Conservation (phyloP, 2,888 invertebrate genomes). For the Bruchidius siliquastri region DNA sequence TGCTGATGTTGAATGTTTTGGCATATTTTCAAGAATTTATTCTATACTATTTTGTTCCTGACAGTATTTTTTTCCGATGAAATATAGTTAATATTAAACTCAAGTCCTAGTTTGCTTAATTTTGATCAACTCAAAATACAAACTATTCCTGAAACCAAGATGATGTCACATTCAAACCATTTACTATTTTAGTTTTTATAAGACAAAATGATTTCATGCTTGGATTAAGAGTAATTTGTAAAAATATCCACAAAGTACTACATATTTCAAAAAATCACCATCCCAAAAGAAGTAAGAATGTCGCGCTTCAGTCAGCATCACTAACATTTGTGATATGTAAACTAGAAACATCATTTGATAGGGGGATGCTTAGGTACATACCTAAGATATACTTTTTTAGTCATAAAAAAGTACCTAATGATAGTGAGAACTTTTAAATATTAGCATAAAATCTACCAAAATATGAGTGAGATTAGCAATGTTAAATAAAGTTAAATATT, state of each 20-base stretch:
- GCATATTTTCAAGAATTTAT: too few relatives aligned
- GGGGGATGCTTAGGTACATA: background rate
- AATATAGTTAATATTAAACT: too few relatives aligned
- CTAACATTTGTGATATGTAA: background rate
- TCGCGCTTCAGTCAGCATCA: background rate
- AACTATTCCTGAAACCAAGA: too few relatives aligned
- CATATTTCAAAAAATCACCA: background rate
- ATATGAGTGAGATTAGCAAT: background rate
- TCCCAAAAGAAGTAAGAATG: background rate
- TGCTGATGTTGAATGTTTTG: too few relatives aligned
- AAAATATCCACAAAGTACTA: background rate
- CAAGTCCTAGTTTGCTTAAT: too few relatives aligned
- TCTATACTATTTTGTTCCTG: too few relatives aligned
- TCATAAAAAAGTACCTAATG: background rate
- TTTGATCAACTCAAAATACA: too few relatives aligned
- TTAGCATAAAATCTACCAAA: background rate
- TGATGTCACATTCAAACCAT: background rate
- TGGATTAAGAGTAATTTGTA: background rate
- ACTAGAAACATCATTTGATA: background rate
- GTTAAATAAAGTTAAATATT: background rate
- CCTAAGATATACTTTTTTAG: background rate
- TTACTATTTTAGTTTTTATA: background rate
- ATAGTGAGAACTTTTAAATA: background rate
- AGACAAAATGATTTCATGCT: background rate
- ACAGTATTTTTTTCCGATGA: too few relatives aligned